phyloP scores from a whole-genome alignment of 1,140 invertebrate genomes.

The Littorina saxatilis region DNA sequence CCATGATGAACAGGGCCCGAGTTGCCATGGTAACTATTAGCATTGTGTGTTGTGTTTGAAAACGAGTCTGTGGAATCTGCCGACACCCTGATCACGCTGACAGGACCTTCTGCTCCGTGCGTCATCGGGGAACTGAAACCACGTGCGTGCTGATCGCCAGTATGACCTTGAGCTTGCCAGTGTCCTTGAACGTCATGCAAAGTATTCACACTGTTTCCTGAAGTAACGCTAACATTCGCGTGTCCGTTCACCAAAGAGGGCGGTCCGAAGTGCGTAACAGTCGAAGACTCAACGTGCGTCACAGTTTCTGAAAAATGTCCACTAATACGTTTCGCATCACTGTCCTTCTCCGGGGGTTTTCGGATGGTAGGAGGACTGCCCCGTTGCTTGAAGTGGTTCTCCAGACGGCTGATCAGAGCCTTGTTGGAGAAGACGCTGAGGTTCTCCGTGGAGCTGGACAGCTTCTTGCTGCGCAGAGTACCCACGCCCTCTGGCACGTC shows the following conservation, averaged over 20 bases:
- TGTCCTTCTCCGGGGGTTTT: neutral
- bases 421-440: constrained; percentile 64
- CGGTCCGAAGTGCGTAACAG: too few relatives aligned
- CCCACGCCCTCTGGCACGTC: neutral
- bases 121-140: neutral
- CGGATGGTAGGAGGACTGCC: neutral
- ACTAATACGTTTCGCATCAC: neutral
- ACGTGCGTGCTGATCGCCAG: too few relatives aligned
- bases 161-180: too few relatives aligned
- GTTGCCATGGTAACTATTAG: too few relatives aligned
- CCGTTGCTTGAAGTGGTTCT: constrained; percentile 56
- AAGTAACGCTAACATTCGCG: neutral
- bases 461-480: constrained; percentile 34
- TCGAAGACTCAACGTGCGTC: too few relatives aligned
- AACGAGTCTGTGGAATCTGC: neutral
- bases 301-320: too few relatives aligned
- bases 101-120: neutral
- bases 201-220: neutral
- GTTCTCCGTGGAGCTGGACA: constrained; percentile 46
- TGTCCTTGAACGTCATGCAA: too few relatives aligned
- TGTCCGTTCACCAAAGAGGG: neutral
- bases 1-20: too few relatives aligned
- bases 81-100: neutral
- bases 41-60: neutral
- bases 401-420: constrained; percentile 59